Percentiles rank a stretch among this genome's conserved stretches.
Conservation (phyloP, 2,113 vertebrate species). For the Sporophila hypoxantha region DNA sequence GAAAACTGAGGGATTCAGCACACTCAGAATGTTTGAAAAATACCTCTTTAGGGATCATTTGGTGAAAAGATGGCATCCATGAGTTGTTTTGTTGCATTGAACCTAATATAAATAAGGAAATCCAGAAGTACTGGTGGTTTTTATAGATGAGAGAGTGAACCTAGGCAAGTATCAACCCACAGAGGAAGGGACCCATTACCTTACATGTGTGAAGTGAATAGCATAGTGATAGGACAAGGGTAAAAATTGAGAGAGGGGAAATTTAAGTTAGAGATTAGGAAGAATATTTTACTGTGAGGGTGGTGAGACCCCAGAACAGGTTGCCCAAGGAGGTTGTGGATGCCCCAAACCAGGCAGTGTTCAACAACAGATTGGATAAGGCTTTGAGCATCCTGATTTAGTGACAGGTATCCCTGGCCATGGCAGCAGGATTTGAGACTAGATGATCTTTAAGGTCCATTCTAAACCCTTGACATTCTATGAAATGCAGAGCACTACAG, state of each 20-base stretch:
- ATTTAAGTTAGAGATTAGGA: background rate
- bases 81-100: background rate
- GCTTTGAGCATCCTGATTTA: background rate
- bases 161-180: background rate
- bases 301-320: background rate
- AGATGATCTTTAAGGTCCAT: background rate
- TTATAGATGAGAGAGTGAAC: background rate
- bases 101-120: background rate
- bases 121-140: background rate
- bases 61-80: background rate
- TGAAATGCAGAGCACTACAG: background rate
- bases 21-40: background rate
- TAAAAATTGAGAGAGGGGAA: background rate
- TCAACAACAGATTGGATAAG: background rate
- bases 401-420: background rate
- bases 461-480: background rate
- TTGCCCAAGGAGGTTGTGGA: background rate
- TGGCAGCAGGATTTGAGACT: background rate
- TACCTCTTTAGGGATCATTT: background rate
- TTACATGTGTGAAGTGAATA: background rate
- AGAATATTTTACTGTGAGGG: background rate
- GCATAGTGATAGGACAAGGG: background rate
- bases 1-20: background rate
- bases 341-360: background rate
- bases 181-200: background rate